These are phyloP conservation scores for Macaria liturata DNA, from an alignment of 2,888 invertebrate genomes.

Conservation along the genomic window DNA sequence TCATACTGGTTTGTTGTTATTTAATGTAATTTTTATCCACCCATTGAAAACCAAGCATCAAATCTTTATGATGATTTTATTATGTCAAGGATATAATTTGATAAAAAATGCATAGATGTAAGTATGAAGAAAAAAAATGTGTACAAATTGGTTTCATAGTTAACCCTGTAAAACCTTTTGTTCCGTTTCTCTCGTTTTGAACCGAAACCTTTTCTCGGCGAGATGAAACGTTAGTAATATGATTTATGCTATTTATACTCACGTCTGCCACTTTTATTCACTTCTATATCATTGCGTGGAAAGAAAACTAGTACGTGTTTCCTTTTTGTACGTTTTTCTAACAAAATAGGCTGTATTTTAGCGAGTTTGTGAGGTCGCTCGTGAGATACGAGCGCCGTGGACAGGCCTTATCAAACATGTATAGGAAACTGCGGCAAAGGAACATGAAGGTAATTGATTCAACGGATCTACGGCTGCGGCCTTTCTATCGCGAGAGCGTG, in stretches of 20 bases:
- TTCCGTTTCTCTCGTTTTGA: not conserved
- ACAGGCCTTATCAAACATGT: slow-evolving; percentile 3
- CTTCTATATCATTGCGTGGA: not conserved
- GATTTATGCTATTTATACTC: slow-evolving; percentile 4
- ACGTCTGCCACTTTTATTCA: not conserved
- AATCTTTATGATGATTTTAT: too few species aligned
- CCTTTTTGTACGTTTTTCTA: too few species aligned
- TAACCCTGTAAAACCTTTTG: not conserved
- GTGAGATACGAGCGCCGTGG: not conserved
- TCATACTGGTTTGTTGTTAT: too few species aligned
- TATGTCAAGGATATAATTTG: too few species aligned
- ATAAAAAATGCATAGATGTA: not conserved
- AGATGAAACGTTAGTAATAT: not conserved
- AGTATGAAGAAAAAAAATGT: not conserved
- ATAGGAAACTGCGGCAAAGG: slow-evolving; percentile 1
- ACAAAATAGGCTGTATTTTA: too few species aligned
- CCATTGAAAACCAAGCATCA: too few species aligned
- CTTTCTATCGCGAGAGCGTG: too few species aligned
- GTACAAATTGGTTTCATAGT: not conserved
- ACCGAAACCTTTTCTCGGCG: slow-evolving; percentile 2
- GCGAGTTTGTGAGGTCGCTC: not conserved
- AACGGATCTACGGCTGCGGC: too few species aligned
- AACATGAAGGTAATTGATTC: slow-evolving; percentile 1
- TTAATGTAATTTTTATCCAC: too few species aligned
- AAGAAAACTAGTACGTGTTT: too few species aligned